Evolutionary conservation across 2,797 vertebrate species (phyloP), one percentile per base, ranked within the genome.

Genomic region (Fistularia commersonii): DNA sequence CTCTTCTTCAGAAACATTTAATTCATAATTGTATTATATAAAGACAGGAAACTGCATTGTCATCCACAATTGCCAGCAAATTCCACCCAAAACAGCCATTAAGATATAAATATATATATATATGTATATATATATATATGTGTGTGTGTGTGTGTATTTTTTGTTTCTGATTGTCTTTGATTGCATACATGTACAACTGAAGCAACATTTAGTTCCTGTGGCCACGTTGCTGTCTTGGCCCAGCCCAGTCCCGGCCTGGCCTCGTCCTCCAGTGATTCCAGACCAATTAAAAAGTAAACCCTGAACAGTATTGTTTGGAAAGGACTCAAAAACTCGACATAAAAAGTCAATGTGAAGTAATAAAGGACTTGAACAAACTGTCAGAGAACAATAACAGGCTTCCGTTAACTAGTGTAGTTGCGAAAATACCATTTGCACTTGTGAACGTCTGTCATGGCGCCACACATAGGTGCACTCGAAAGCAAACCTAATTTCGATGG

Each of bases 151-250:
- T 7, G 65, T 48, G 48, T 64, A 54, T 81, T 77, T 81, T 71
- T 78, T 64, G 74, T 79, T 76, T 61, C 69, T 84, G 82, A 79
- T 84, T 84, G 76, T 7, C 79, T 88, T 87, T 86, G 83, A 88
- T 88, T 90, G 79, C 83, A 74, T 81, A 78, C 75, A 78, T 78
- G 76, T 80, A 78, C 78, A 83, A 84, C 82, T 87, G 77, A 85
- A 84, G 86, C 79, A 84, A 82, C 84, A 84, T 88, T 90, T 87
- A 81, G 84, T 87, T 88, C 84, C 82, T 90, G 88, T 71, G 84
- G 86, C 86, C 67, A 66, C 67, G 61, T 42, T 52, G 70, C 61
- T 76, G 64, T 68, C 66, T 80, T 61, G 48, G 44, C 73, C 58
- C 64, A 42, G 66, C 51, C 66, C 78, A 58, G 49, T 41, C 72